Conservation (phyloP, 2,113 vertebrate genomes). For the Embiotoca jacksoni region DNA sequence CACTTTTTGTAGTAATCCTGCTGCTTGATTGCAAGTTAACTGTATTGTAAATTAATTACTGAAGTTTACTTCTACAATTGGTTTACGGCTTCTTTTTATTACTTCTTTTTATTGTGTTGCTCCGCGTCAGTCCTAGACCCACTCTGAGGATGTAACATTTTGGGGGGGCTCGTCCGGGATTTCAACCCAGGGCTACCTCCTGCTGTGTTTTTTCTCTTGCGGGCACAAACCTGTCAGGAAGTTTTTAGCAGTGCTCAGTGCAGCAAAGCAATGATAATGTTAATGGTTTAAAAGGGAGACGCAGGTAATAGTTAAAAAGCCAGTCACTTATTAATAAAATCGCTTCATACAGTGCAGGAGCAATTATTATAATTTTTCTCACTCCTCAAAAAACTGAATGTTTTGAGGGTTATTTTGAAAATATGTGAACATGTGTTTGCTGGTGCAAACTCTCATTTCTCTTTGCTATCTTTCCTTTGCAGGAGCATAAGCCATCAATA, state of each 20-base stretch:
- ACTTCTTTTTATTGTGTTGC: too few species aligned
- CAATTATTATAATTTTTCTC: neutral
- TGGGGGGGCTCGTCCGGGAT: too few species aligned
- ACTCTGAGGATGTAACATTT: too few species aligned
- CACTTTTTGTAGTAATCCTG: too few species aligned
- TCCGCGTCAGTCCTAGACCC: too few species aligned
- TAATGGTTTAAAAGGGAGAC: slow-evolving; percentile 21
- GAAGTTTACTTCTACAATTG: too few species aligned
- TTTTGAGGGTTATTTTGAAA: too few species aligned
- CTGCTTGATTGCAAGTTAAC: too few species aligned
- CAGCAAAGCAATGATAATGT: slow-evolving; percentile 18
- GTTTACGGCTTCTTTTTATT: too few species aligned
- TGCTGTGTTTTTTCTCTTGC: neutral
- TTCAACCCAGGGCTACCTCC: neutral
- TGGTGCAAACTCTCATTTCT: neutral
- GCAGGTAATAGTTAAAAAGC: neutral
- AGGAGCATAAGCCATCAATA: neutral
- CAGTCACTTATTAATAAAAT: neutral
- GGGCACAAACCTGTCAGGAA: slow-evolving; percentile 23
- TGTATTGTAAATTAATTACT: too few species aligned
- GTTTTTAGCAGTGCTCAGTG: neutral
- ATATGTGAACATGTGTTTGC: too few species aligned
- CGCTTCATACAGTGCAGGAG: neutral
- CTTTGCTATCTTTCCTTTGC: neutral
- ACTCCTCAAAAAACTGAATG: too few species aligned